These are phyloP conservation scores for Centrocercus urophasianus DNA, from an alignment of 2,113 vertebrate genomes.

Conservation along the genomic window DNA sequence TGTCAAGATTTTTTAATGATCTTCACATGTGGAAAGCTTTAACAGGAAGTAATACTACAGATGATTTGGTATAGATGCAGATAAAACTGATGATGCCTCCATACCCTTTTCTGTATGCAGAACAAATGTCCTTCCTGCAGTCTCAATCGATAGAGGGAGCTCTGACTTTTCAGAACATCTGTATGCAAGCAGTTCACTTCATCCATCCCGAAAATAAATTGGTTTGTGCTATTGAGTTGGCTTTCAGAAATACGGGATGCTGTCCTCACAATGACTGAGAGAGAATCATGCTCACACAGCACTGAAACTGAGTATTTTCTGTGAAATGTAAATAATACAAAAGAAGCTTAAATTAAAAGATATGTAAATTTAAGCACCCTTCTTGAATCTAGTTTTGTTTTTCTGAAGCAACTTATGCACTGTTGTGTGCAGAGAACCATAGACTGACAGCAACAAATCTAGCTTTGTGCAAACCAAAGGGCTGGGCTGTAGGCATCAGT, in stretches of 20 bases:
- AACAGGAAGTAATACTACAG: not conserved
- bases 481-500: not conserved
- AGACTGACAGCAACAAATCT: not conserved
- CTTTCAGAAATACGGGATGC: rapidly evolving
- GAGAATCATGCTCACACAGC: not conserved
- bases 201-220: rapidly evolving
- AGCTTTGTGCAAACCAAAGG: not conserved
- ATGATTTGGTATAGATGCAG: not conserved
- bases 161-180: not conserved
- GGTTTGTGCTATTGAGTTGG: not conserved
- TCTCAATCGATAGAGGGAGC: not conserved
- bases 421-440: not conserved
- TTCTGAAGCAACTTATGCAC: not conserved
- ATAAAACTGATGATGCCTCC: rapidly evolving
- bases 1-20: not conserved
- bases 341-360: not conserved
- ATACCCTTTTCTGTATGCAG: too few relatives aligned
- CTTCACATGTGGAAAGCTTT: not conserved
- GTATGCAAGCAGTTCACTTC: rapidly evolving
- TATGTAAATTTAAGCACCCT: not conserved
- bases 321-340: not conserved
- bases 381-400: not conserved
- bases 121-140: not conserved
- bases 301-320: not conserved
- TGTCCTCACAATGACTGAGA: rapidly evolving